Evolutionary conservation across 2,888 invertebrate genomes (phyloP).

Genomic region (Drosophila algonquin): DNA sequence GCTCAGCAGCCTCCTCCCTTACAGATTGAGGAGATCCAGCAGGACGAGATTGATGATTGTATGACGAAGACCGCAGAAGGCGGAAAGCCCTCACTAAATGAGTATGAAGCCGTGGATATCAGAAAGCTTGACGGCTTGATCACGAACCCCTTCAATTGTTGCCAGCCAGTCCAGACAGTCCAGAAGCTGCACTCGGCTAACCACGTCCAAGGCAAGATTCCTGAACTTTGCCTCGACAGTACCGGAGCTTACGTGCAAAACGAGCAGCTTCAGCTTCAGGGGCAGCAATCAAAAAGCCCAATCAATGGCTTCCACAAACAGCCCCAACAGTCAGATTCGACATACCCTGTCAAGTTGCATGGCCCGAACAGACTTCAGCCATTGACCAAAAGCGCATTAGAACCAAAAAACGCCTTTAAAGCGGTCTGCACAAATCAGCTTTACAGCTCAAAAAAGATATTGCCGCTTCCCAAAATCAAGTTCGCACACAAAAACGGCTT

Average conservation of each 20-base stretch:
- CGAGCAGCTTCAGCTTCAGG: slow-evolving; percentile 10
- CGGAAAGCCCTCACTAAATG: neutral
- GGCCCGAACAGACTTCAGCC: neutral
- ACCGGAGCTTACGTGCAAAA: slow-evolving; percentile 36
- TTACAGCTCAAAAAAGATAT: neutral
- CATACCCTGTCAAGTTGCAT: neutral
- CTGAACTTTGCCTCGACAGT: slow-evolving; percentile 35
- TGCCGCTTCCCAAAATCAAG: neutral
- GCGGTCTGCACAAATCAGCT: neutral
- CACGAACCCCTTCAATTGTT: slow-evolving; percentile 4
- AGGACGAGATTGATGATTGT: neutral
- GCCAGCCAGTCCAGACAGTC: neutral
- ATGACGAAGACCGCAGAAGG: neutral
- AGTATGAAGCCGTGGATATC: neutral
- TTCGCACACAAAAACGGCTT: neutral
- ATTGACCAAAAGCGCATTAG: neutral
- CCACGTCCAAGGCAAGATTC: neutral
- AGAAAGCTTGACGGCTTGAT: neutral
- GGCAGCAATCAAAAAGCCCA: neutral
- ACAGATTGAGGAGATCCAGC: slow-evolving; percentile 1
- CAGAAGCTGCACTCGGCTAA: neutral
- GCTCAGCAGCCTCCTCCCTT: neutral
- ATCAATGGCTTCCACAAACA: neutral
- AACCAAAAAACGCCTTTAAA: neutral
- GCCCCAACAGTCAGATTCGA: neutral